These are phyloP conservation scores for Numida meleagris DNA, from an alignment of 2,113 vertebrate species.

Conservation along the genomic window DNA sequence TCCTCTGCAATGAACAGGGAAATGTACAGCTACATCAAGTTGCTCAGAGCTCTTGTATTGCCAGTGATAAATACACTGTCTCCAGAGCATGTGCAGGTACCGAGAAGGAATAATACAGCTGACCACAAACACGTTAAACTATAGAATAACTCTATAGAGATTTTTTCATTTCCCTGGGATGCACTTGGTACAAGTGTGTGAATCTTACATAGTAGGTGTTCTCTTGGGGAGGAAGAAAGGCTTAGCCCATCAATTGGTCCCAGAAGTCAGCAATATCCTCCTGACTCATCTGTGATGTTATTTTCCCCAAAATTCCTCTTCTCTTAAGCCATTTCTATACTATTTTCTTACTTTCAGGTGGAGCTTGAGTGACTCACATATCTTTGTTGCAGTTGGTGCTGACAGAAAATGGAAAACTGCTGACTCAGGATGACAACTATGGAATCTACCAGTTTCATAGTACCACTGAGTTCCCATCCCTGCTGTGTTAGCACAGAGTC, in stretches of 20 bases:
- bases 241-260: neutral
- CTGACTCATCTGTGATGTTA: neutral
- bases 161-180: neutral
- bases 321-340: neutral
- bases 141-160: neutral
- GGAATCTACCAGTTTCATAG: no score
- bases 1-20: no score
- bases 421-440: no score
- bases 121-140: neutral
- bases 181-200: neutral
- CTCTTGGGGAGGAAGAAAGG: neutral
- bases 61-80: neutral
- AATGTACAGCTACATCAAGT: no score
- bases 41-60: neutral
- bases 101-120: neutral
- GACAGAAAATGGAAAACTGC: no score
- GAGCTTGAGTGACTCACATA: neutral
- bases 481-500: neutral
- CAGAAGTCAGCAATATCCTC: neutral
- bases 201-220: neutral
- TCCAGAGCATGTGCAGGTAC: neutral
- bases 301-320: neutral
- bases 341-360: neutral
- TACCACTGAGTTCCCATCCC: no score
- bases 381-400: no score